A percentile compares a stretch with the other conserved stretches of the same genome.
Evolutionary conservation across 2,113 vertebrate species (phyloP).

Genomic region (Dipodomys stephensi): DNA sequence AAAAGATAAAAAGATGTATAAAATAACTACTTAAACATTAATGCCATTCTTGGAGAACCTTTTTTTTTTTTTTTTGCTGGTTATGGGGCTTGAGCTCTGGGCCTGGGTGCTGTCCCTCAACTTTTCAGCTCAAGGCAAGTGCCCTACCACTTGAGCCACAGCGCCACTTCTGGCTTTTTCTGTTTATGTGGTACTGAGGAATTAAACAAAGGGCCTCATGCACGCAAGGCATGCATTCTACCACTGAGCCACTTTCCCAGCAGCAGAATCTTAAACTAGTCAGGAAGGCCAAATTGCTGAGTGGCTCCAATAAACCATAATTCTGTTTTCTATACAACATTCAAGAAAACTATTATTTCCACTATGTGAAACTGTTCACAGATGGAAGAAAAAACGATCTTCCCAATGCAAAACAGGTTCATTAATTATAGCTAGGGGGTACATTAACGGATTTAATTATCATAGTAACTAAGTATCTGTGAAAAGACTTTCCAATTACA

Average conservation of each 20-base stretch:
- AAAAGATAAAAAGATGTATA: slow-evolving; percentile 21
- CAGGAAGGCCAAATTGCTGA: not conserved
- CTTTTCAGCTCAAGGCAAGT: no score
- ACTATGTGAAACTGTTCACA: slow-evolving; percentile 14
- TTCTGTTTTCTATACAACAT: slow-evolving; percentile 33
- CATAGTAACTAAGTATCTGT: not conserved
- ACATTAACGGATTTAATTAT: not conserved
- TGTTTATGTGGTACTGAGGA: no score
- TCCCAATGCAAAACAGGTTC: slow-evolving; percentile 47
- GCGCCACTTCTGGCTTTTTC: no score
- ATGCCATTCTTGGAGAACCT: not conserved
- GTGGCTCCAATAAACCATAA: not conserved
- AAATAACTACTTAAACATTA: slow-evolving; percentile 38
- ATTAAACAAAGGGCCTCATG: no score
- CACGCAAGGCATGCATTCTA: no score
- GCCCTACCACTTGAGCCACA: no score
- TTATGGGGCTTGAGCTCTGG: no score
- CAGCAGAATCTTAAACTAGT: not conserved
- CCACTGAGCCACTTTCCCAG: no score
- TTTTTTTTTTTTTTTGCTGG: no score
- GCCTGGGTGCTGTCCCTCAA: no score
- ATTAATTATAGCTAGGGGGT: slow-evolving; percentile 3
- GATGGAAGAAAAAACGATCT: slow-evolving; percentile 38
- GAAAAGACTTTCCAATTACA: slow-evolving; percentile 42
- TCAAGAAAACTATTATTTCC: not conserved